phyloP scores from a whole-genome alignment of 2,888 invertebrate genomes.

The Nephrocerus scutellatus region DNA sequence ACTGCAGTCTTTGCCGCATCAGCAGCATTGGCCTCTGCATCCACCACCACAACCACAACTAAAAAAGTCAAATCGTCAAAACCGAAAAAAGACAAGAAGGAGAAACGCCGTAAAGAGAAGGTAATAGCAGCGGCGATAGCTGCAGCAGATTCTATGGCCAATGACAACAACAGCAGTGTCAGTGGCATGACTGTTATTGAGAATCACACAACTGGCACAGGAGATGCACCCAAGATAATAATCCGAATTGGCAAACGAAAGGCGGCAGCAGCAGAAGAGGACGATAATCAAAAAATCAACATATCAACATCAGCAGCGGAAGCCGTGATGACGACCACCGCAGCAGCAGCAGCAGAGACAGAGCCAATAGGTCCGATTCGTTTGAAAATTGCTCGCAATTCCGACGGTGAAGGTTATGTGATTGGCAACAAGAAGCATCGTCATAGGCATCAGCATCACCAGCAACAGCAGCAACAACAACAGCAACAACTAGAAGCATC shows the following conservation, averaged over 20 bases:
- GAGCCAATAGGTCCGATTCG: constrained; percentile 60
- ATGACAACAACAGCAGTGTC: constrained; percentile 29
- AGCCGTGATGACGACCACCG: background rate
- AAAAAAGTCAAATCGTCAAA: constrained; percentile 41
- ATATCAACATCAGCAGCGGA: constrained; percentile 11
- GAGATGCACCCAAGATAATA: constrained; percentile 66
- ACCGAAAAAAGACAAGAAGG: constrained; percentile 51
- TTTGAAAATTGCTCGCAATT: constrained; percentile 74
- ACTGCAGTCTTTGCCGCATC: no score
- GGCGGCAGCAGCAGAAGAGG: constrained; percentile 30
- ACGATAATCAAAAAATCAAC: background rate
- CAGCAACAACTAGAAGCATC: constrained; percentile 10
- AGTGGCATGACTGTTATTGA: constrained; percentile 50
- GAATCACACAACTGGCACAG: constrained; percentile 42
- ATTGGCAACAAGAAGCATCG: constrained; percentile 34
- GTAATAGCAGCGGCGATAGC: constrained; percentile 43
- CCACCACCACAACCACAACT: constrained; percentile 17
- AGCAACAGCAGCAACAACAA: constrained; percentile 18
- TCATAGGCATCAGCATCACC: constrained; percentile 9
- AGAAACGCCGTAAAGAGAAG: constrained; percentile 46
- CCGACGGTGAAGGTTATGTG: constrained; percentile 61
- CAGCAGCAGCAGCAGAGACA: constrained; percentile 1
- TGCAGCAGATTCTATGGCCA: constrained; percentile 38
- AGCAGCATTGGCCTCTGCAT: constrained; percentile 6
- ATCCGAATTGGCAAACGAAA: constrained; percentile 56